Conservation (phyloP, 2,797 vertebrate species). For the Anisognathus igniventris region DNA sequence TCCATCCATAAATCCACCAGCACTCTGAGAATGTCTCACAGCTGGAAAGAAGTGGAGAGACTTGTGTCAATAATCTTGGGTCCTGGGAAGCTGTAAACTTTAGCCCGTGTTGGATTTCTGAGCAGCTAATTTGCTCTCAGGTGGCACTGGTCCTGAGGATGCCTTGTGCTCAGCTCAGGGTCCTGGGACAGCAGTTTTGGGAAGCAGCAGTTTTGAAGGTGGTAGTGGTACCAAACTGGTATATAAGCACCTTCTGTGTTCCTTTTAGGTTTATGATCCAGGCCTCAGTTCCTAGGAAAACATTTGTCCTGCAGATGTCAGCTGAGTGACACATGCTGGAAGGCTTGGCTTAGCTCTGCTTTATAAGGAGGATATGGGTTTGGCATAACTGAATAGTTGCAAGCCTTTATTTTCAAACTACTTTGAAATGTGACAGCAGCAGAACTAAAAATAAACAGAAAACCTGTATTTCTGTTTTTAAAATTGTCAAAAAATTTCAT, state of each 20-base stretch:
- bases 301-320: not conserved
- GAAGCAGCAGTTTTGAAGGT: not conserved
- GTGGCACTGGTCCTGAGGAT: not conserved
- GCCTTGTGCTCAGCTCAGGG: not conserved
- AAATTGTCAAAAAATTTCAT: fast-evolving
- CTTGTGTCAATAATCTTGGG: not conserved
- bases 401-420: not conserved
- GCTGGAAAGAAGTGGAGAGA: not conserved
- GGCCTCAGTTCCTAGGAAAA: not conserved
- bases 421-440: not conserved
- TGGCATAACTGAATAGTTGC: not conserved
- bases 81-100: not conserved
- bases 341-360: not conserved
- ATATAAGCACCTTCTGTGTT: not conserved
- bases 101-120: not conserved
- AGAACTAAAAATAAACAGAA: not conserved
- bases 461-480: not conserved
- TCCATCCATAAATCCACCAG: not conserved
- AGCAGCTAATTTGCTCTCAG: not conserved
- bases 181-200: not conserved
- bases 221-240: not conserved
- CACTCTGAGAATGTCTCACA: not conserved
- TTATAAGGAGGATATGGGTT: not conserved
- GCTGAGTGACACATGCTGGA: not conserved
- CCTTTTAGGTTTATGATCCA: not conserved